phyloP scores from a whole-genome alignment of 2,113 vertebrate species.

The Pogonocichla stellata region DNA sequence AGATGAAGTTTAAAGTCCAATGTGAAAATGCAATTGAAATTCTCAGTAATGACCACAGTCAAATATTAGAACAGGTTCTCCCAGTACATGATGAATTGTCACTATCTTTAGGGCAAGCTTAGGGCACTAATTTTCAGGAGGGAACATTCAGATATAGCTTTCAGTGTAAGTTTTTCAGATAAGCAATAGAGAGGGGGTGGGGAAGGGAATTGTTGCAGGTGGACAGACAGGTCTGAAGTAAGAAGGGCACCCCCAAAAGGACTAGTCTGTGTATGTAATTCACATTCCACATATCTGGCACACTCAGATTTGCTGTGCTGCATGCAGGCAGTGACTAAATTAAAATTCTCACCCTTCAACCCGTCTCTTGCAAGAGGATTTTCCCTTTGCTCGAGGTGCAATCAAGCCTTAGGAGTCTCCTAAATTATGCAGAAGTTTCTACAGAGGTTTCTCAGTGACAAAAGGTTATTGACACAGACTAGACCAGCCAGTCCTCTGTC shows the following conservation, averaged over 20 bases:
- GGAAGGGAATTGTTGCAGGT: background rate
- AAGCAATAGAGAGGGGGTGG: background rate
- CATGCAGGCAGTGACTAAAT: background rate
- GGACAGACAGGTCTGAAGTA: background rate
- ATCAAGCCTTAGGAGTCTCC: background rate
- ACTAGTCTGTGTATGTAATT: background rate
- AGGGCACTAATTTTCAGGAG: background rate
- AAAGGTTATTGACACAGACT: background rate
- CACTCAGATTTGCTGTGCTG: background rate
- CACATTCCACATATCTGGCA: rapidly evolving
- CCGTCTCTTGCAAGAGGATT: background rate
- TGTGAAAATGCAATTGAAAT: background rate
- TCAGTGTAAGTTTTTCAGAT: background rate
- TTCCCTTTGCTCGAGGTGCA: background rate
- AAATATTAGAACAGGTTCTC: background rate
- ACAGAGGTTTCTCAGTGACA: background rate
- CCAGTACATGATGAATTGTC: background rate
- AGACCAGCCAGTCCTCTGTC: background rate
- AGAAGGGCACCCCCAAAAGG: background rate
- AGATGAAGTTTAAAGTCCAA: background rate
- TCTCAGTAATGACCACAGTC: background rate
- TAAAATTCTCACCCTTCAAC: background rate
- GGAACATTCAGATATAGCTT: background rate
- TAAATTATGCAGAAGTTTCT: background rate
- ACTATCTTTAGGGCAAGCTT: background rate